Evolutionary conservation across 2,888 invertebrate species (phyloP).

Genomic region (Lithodes maja): DNA sequence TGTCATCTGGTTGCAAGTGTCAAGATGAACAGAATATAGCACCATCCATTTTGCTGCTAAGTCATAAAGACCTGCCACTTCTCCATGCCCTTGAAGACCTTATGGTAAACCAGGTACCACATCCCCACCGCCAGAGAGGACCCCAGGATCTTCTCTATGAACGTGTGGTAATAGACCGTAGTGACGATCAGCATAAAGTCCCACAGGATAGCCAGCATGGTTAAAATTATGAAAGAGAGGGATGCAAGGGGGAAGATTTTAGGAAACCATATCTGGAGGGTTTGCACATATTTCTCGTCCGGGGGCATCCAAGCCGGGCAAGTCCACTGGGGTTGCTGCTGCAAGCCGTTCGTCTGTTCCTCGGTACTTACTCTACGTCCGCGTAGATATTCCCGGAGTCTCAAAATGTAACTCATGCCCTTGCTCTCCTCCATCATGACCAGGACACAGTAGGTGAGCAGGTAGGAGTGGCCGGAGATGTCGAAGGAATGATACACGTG

Average conservation of each 20-base stretch:
- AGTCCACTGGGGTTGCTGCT: not conserved
- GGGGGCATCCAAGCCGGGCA: not conserved
- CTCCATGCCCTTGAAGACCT: not conserved
- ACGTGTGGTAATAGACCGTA: constrained; percentile 66
- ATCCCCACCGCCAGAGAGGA: constrained; percentile 34
- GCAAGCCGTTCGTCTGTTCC: not conserved
- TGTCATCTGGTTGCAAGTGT: no score
- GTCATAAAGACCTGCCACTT: not conserved
- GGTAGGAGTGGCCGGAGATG: constrained; percentile 68
- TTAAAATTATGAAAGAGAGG: constrained; percentile 24
- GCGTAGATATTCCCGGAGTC: constrained; percentile 28
- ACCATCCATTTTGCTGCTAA: not conserved
- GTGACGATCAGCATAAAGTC: constrained; percentile 65
- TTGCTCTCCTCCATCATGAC: constrained; percentile 67
- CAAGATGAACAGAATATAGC: no score
- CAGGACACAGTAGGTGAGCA: constrained; percentile 62
- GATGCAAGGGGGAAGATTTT: constrained; percentile 36
- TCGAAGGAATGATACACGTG: constrained; percentile 61
- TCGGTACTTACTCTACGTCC: not conserved
- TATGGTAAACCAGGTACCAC: constrained; percentile 50
- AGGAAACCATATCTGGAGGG: not conserved
- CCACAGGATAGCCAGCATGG: constrained; percentile 54
- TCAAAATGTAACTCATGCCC: constrained; percentile 47
- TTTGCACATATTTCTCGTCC: not conserved
- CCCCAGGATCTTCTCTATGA: constrained; percentile 61